Evolutionary conservation across 2,888 invertebrate genomes (phyloP).

Genomic region (Rhingia rostrata): DNA sequence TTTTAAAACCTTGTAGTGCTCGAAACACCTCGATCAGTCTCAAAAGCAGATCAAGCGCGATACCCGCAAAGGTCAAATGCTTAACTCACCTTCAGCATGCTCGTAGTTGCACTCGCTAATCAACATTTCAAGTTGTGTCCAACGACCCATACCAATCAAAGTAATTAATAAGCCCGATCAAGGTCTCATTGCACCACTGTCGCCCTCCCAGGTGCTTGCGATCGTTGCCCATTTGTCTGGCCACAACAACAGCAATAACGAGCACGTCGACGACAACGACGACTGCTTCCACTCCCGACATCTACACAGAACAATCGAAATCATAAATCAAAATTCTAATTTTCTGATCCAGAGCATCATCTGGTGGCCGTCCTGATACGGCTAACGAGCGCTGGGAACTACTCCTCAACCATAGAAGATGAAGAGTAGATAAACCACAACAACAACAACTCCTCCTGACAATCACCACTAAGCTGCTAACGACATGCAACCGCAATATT

Average conservation of each 20-base stretch:
- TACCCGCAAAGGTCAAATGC: conserved; percentile 50
- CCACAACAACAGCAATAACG: conserved; percentile 18
- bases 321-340: conserved; percentile 73
- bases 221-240: conserved; percentile 63
- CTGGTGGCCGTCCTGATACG: conserved; percentile 51
- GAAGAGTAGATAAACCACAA: background rate
- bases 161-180: conserved; percentile 59
- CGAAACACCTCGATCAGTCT: conserved; percentile 11
- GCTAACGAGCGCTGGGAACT: conserved; percentile 67
- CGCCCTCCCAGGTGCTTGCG: conserved; percentile 56
- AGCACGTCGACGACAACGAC: conserved; percentile 9
- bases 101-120: background rate
- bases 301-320: conserved; percentile 55
- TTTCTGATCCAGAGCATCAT: conserved; percentile 60
- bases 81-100: conserved; percentile 47
- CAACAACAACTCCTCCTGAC: conserved; percentile 14
- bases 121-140: conserved; percentile 25
- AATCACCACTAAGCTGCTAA: conserved; percentile 53
- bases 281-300: background rate
- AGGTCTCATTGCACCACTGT: conserved; percentile 54
- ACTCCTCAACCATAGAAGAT: conserved; percentile 22
- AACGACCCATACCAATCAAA: conserved; percentile 51
- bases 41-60: conserved; percentile 7
- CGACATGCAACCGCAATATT: conserved; percentile 58
- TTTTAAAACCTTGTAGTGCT: conserved; percentile 21